Evolutionary conservation across 2,113 vertebrate species (phyloP).

Genomic region (Syngnathus typhle): DNA sequence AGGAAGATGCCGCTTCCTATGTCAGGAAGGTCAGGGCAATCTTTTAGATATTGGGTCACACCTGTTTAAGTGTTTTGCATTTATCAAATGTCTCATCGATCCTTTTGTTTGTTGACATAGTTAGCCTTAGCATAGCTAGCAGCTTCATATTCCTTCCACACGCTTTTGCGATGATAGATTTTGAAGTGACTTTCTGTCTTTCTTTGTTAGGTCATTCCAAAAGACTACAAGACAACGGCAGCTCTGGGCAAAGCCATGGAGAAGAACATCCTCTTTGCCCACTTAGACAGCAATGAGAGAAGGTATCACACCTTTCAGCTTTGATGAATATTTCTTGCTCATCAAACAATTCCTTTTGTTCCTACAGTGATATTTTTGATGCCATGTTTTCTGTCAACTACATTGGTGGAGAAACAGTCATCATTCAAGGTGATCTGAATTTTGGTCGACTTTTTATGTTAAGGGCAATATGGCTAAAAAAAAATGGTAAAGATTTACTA

Average conservation of each 20-base stretch:
- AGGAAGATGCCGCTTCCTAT: conserved; percentile 96
- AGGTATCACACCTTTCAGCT: conserved; percentile 69
- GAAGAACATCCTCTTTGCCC: conserved; percentile 96
- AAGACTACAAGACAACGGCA: conserved; percentile 99
- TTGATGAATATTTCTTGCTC: conserved; percentile 3
- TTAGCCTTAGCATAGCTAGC: too few species aligned
- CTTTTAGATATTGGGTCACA: too few species aligned
- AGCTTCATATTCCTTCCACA: too few species aligned
- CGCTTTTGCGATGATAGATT: too few species aligned
- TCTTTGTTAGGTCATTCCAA: conserved; percentile 87
- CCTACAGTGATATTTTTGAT: conserved; percentile 91
- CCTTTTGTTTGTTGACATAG: too few species aligned
- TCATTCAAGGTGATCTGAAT: conserved; percentile 84
- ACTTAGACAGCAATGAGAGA: conserved; percentile 96
- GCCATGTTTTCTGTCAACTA: conserved; percentile 98
- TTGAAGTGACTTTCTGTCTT: too few species aligned
- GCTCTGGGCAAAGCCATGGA: conserved; percentile 98
- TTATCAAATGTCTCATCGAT: too few species aligned
- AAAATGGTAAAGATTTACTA: too few species aligned
- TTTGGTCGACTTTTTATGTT: neutral
- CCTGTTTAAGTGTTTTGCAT: too few species aligned
- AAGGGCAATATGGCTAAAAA: neutral
- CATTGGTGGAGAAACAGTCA: conserved; percentile 94
- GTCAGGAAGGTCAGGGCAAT: conserved; percentile 84
- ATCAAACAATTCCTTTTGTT: neutral